phyloP scores from a whole-genome alignment of 2,888 invertebrate genomes.

The Corythucha ciliata region DNA sequence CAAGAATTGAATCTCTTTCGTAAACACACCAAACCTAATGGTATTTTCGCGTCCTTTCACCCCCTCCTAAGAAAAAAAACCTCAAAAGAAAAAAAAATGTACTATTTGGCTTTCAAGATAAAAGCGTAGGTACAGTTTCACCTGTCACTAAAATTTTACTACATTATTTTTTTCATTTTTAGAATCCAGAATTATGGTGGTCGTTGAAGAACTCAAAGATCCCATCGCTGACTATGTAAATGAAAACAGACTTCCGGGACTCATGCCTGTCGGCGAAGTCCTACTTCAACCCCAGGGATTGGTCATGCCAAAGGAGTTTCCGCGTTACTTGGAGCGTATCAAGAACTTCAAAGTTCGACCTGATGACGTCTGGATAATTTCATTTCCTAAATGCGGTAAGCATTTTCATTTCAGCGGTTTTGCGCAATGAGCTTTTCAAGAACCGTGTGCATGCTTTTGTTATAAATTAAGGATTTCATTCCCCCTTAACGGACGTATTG shows the following conservation, averaged over 20 bases:
- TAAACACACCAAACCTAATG: too few species aligned
- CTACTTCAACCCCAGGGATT: conserved; percentile 33
- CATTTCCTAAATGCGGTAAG: conserved; percentile 42
- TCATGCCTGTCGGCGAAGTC: conserved; percentile 36
- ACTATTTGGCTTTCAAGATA: too few species aligned
- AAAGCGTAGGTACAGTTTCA: too few species aligned
- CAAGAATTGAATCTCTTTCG: too few species aligned
- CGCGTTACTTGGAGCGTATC: conserved; percentile 36
- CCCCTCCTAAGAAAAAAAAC: too few species aligned
- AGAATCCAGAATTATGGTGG: too few species aligned
- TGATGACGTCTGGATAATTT: conserved; percentile 41
- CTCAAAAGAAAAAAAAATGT: too few species aligned
- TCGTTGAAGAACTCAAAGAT: conserved; percentile 36
- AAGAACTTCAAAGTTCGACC: conserved; percentile 38
- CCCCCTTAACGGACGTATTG: background rate
- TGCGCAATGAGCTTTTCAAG: too few species aligned
- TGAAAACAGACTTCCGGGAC: conserved; percentile 33
- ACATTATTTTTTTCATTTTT: too few species aligned
- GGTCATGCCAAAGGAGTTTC: conserved; percentile 35
- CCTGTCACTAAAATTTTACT: too few species aligned
- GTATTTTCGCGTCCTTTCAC: too few species aligned
- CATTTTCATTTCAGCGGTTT: background rate
- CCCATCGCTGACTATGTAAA: conserved; percentile 36
- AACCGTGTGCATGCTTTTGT: background rate
- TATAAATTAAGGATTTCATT: background rate